Percentiles rank a stretch among this genome's conserved stretches.
phyloP scores from a whole-genome alignment of 2,888 invertebrate genomes.

The Mechanitis messenoides region DNA sequence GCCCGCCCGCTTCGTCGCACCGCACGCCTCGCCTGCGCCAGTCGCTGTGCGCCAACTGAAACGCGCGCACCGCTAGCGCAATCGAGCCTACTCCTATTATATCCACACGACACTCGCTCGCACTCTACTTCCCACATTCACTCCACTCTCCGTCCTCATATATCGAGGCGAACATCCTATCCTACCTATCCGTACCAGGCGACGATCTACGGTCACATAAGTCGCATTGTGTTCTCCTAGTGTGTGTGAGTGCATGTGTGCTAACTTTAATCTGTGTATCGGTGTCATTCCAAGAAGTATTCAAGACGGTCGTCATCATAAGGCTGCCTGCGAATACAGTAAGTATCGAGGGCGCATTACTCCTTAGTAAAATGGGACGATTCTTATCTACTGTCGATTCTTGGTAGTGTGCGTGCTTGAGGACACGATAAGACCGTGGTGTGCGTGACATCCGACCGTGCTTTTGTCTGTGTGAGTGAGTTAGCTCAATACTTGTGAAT shows the following conservation, averaged over 20 bases:
- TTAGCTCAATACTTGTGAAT: constrained; percentile 71
- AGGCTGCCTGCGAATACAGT: constrained; percentile 75
- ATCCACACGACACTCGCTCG: constrained; percentile 50
- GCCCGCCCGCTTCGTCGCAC: constrained; percentile 71
- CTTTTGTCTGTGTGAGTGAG: constrained; percentile 54
- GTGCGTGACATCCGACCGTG: constrained; percentile 69
- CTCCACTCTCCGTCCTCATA: constrained; percentile 42
- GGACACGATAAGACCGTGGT: constrained; percentile 39
- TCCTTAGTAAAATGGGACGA: constrained; percentile 74
- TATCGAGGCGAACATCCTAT: constrained; percentile 49
- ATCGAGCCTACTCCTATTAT: constrained; percentile 63
- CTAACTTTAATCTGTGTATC: constrained; percentile 57
- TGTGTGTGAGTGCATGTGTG: constrained; percentile 56
- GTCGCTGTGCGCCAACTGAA: constrained; percentile 76
- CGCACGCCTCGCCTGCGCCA: constrained; percentile 74
- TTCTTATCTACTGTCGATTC: constrained; percentile 66
- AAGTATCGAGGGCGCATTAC: constrained; percentile 68
- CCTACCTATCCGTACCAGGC: constrained; percentile 37
- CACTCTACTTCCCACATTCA: constrained; percentile 42
- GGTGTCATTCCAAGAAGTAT: constrained; percentile 57
- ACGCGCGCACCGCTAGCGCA: constrained; percentile 74
- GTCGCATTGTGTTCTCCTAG: constrained; percentile 33
- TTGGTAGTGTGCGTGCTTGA: constrained; percentile 51
- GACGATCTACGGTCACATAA: constrained; percentile 20
- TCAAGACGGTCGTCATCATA: constrained; percentile 75